These are phyloP conservation scores for Peribatodes rhomboidaria DNA, from an alignment of 2,888 invertebrate genomes.

Conservation along the genomic window DNA sequence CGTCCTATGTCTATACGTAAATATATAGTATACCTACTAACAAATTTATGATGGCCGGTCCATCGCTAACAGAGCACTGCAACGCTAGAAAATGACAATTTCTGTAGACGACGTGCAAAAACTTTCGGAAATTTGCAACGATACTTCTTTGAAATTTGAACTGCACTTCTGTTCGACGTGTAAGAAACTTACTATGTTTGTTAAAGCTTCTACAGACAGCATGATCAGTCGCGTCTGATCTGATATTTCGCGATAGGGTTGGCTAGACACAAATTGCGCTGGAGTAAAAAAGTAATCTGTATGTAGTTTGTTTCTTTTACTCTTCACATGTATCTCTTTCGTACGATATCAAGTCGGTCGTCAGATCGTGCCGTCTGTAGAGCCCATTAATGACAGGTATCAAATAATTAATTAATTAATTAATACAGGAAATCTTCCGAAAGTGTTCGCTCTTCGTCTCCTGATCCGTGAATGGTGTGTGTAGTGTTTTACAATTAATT, in stretches of 20 bases:
- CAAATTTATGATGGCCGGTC: slow-evolving; percentile 54
- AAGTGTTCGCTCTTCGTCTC: neutral
- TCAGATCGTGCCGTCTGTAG: too few relatives aligned
- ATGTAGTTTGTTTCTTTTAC: too few relatives aligned
- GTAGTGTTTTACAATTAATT: slow-evolving; percentile 79
- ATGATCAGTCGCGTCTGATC: too few relatives aligned
- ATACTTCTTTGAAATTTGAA: neutral
- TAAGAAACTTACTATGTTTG: neutral
- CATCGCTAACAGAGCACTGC: slow-evolving; percentile 46
- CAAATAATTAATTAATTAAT: too few relatives aligned
- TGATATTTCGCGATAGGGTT: too few relatives aligned
- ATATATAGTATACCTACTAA: slow-evolving; percentile 44
- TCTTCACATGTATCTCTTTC: too few relatives aligned
- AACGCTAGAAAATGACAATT: slow-evolving; percentile 64
- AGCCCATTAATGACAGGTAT: too few relatives aligned
- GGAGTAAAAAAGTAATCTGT: too few relatives aligned
- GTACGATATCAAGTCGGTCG: too few relatives aligned
- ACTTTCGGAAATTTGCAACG: neutral
- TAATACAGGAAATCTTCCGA: neutral
- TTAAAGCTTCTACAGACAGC: too few relatives aligned
- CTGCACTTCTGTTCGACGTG: neutral
- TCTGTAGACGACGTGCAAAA: slow-evolving; percentile 50
- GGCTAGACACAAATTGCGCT: too few relatives aligned
- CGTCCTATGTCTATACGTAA: slow-evolving; percentile 40
- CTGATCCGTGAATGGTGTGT: slow-evolving; percentile 59